Evolutionary conservation across 1,140 invertebrate species (phyloP), one percentile per base, ranked within the genome.

Genomic region (Plectrocnemia conspersa): DNA sequence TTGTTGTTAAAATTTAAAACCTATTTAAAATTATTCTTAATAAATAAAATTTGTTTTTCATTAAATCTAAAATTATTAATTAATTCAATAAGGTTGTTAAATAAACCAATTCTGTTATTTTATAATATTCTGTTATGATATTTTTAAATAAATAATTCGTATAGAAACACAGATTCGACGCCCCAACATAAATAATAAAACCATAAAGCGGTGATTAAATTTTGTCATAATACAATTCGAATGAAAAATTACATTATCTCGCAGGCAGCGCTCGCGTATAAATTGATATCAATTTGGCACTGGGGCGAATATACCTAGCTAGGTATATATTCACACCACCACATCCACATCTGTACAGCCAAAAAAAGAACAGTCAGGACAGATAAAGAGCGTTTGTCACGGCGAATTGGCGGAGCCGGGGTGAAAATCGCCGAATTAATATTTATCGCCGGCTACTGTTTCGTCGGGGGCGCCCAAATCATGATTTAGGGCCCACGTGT

Each of bases 371-470:
- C 32, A 33, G n/a, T n/a, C 10, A 19, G 16, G 25, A 21, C 44
- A 3, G 22, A 33, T 13, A 19, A 23, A 44, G 22, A 40, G n/a
- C n/a, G n/a, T 38, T 38, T 38, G 6, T 38, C 35, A 38, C 35
- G 35, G 35, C 13, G 35, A 38, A 38, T 38, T 38, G 35, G 35
- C 15, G 10, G n/a, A n/a, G 15, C 35, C 35, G 35, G 13, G 4
- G 29, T 16, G 32, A 50, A 50, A 50, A 22, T 50, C 21, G 47
- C 9, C 33, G 47, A 50, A 50, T 50, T 50, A 50, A 50, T 38
- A 50, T 50, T 50, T 50, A 50, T 50, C 25, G 45, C 45, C 11
- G 15, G 33, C 15, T 18, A 24, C 10, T 27, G 25, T 27, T 50
- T 50, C 47, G n/a, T 18, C 33, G n/a, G 3, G 22, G n/a, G n/a